Percentiles rank a stretch among this genome's conserved stretches.
Evolutionary conservation across 2,113 vertebrate genomes (phyloP).

Genomic region (Seriola quinqueradiata): DNA sequence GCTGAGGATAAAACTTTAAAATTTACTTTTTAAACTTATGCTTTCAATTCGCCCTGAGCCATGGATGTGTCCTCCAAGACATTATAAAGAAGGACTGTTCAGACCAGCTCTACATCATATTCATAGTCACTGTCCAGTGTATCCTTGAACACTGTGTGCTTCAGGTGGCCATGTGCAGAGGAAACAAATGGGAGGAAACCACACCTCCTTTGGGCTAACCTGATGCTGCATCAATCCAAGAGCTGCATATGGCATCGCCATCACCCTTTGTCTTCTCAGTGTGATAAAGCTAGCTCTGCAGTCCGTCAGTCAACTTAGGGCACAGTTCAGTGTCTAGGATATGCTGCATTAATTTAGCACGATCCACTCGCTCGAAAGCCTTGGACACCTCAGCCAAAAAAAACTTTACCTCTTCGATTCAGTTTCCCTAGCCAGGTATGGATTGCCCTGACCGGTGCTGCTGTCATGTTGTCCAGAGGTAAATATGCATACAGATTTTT

Average conservation of each 20-base stretch:
- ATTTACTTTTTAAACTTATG: not conserved
- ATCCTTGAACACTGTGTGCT: slow-evolving; percentile 24
- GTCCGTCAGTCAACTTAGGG: slow-evolving; percentile 10
- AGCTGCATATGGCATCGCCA: not conserved
- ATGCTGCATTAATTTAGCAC: slow-evolving; percentile 37
- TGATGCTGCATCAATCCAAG: slow-evolving; percentile 16
- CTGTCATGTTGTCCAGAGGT: not conserved
- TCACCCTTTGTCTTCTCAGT: not conserved
- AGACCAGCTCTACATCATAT: not conserved
- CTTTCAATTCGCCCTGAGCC: not conserved
- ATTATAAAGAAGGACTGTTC: slow-evolving; percentile 6
- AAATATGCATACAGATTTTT: slow-evolving; percentile 18
- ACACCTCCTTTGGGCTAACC: slow-evolving; percentile 10
- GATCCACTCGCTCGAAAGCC: slow-evolving; percentile 22
- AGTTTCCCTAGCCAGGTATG: slow-evolving; percentile 15
- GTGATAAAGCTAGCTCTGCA: slow-evolving; percentile 22
- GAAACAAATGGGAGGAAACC: slow-evolving; percentile 25
- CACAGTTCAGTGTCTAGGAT: slow-evolving; percentile 14
- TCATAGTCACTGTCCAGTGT: slow-evolving; percentile 4
- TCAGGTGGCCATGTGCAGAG: slow-evolving; percentile 2
- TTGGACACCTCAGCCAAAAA: slow-evolving; percentile 25
- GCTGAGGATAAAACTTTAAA: not conserved
- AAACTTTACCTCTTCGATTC: not conserved
- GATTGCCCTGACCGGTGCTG: slow-evolving; percentile 17
- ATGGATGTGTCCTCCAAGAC: not conserved